These are phyloP conservation scores for Drosophila varians DNA, from an alignment of 1,140 invertebrate species.

Conservation along the genomic window DNA sequence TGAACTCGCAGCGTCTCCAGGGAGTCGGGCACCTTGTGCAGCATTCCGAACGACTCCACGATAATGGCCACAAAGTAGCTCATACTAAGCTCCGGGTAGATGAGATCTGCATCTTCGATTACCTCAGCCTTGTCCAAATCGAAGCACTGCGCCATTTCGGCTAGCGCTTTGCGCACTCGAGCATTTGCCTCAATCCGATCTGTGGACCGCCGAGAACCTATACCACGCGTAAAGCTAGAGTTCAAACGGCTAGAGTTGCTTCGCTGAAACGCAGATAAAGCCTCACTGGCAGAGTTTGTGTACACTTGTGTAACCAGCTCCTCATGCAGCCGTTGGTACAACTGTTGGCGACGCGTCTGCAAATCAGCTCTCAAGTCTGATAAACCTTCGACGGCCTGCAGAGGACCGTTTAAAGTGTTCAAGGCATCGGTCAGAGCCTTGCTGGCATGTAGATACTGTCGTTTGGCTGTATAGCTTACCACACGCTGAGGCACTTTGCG, in stretches of 20 bases:
- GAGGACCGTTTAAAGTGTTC: slow-evolving; percentile 87
- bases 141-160: slow-evolving; percentile 83
- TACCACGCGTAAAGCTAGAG: slow-evolving; percentile 85
- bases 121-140: slow-evolving; percentile 83
- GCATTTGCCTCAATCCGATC: slow-evolving; percentile 84
- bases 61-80: slow-evolving; percentile 91
- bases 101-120: slow-evolving; percentile 86
- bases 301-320: slow-evolving; percentile 91
- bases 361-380: slow-evolving; percentile 90
- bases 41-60: slow-evolving; percentile 92
- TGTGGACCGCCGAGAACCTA: slow-evolving; percentile 84
- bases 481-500: slow-evolving; percentile 91
- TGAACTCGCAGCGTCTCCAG: slow-evolving; percentile 92
- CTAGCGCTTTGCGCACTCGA: slow-evolving; percentile 83
- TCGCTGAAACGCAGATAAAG: slow-evolving; percentile 85
- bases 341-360: slow-evolving; percentile 88
- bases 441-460: slow-evolving; percentile 94
- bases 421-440: slow-evolving; percentile 90
- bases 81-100: slow-evolving; percentile 88
- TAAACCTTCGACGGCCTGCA: slow-evolving; percentile 92
- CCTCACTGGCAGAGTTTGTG: slow-evolving; percentile 86
- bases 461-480: slow-evolving; percentile 88
- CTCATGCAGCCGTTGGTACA: slow-evolving; percentile 89
- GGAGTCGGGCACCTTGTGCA: slow-evolving; percentile 93
- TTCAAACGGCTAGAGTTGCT: slow-evolving; percentile 86